phyloP scores from a whole-genome alignment of 2,888 invertebrate species.

The Cataglyphis albicans region DNA sequence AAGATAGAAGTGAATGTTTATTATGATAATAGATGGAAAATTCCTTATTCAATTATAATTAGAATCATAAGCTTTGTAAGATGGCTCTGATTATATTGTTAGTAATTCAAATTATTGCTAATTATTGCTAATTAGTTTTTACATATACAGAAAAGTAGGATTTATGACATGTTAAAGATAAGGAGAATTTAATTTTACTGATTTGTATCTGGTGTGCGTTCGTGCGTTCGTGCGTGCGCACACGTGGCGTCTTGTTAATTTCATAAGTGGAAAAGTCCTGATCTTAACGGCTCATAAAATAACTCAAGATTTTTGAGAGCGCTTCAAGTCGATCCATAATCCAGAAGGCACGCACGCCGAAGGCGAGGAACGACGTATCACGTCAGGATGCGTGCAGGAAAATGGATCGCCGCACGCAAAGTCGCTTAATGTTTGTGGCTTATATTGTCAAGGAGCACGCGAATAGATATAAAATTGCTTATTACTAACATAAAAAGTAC shows the following conservation, averaged over 20 bases:
- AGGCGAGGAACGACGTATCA: slow-evolving; percentile 37
- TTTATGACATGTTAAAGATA: slow-evolving; percentile 36
- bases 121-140: slow-evolving; percentile 4
- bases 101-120: not conserved
- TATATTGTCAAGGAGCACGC: slow-evolving; percentile 32
- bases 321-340: slow-evolving; percentile 34
- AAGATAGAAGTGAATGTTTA: not conserved
- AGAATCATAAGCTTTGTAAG: not conserved
- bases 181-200: slow-evolving; percentile 35
- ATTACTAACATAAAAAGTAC: slow-evolving; percentile 19
- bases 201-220: not conserved
- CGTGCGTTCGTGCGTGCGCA: slow-evolving; percentile 18
- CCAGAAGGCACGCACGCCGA: slow-evolving; percentile 38
- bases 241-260: slow-evolving; percentile 35
- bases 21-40: not conserved
- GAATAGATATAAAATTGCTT: slow-evolving; percentile 13
- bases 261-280: slow-evolving; percentile 18
- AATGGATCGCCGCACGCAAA: slow-evolving; percentile 47
- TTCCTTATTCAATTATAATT: slow-evolving; percentile 10
- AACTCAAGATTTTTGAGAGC: slow-evolving; percentile 40
- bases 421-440: slow-evolving; percentile 26
- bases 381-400: slow-evolving; percentile 49
- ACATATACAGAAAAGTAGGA: slow-evolving; percentile 31
- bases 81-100: slow-evolving; percentile 10
- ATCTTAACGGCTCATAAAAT: slow-evolving; percentile 40